phyloP scores from a whole-genome alignment of 2,888 invertebrate genomes.

The Lycia hirtaria region DNA sequence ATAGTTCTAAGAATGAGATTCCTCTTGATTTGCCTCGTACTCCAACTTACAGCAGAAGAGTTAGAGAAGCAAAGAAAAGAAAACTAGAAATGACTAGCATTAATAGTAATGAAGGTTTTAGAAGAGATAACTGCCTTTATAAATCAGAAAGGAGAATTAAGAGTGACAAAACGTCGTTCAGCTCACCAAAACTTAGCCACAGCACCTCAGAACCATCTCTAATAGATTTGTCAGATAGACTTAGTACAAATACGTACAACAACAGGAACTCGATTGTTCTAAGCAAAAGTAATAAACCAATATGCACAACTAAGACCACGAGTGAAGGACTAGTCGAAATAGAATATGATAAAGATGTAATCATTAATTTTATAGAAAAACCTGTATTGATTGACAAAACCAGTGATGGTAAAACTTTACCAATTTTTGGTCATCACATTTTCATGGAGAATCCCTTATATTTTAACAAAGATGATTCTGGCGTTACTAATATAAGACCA shows the following conservation, averaged over 20 bases:
- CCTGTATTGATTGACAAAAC: conserved; percentile 56
- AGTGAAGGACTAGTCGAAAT: conserved; percentile 84
- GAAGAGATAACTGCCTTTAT: conserved; percentile 67
- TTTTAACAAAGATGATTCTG: conserved; percentile 73
- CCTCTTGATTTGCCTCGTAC: conserved; percentile 72
- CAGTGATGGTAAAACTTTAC: conserved; percentile 74
- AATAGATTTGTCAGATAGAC: conserved; percentile 69
- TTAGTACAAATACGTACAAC: conserved; percentile 61
- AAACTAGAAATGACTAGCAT: conserved; percentile 76
- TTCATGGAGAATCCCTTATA: conserved; percentile 81
- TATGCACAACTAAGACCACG: conserved; percentile 74
- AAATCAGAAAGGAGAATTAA: conserved; percentile 74
- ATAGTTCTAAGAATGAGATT: conserved; percentile 65
- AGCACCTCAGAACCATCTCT: conserved; percentile 76
- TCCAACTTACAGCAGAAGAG: conserved; percentile 76
- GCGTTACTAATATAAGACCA: conserved; percentile 66
- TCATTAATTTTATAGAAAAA: conserved; percentile 74
- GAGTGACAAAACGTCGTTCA: conserved; percentile 58
- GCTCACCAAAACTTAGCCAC: conserved; percentile 64
- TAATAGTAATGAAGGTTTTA: conserved; percentile 63
- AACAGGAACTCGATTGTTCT: conserved; percentile 63
- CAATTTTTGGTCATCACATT: conserved; percentile 79
- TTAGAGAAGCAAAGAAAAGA: conserved; percentile 79
- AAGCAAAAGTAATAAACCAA: conserved; percentile 54
- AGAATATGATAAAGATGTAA: conserved; percentile 82